Percentiles rank a stretch among this genome's conserved stretches.
Evolutionary conservation across 2,888 invertebrate species (phyloP).

Genomic region (Pristionchus exspectatus): DNA sequence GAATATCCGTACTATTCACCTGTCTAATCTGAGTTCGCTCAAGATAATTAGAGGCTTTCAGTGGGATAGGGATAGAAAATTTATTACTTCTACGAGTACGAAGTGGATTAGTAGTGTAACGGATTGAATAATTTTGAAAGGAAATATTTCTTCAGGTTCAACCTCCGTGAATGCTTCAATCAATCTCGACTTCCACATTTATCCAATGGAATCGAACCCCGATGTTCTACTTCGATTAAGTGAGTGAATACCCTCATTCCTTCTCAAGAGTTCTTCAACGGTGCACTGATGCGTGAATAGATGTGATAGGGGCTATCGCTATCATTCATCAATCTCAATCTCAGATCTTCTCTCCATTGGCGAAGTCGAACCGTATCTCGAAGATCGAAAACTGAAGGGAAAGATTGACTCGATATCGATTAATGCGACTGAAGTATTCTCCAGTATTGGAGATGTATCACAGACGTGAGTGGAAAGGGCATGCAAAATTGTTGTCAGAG

Average conservation of each 20-base stretch:
- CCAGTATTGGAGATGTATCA: constrained; percentile 43
- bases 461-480: constrained; percentile 24
- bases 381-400: constrained; percentile 43
- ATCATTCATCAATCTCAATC: neutral
- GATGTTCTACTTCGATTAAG: constrained; percentile 27
- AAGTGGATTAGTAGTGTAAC: neutral
- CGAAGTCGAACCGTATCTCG: constrained; percentile 47
- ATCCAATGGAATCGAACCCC: constrained; percentile 43
- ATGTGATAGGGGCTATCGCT: constrained; percentile 16
- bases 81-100: neutral
- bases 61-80: neutral
- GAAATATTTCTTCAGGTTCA: neutral
- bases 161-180: constrained; percentile 13
- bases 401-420: neutral
- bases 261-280: neutral
- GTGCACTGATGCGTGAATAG: neutral
- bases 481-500: neutral
- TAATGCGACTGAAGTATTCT: constrained; percentile 50
- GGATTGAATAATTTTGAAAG: neutral
- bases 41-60: neutral
- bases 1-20: neutral
- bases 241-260: neutral
- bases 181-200: constrained; percentile 53
- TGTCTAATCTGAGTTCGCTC: neutral
- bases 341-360: constrained; percentile 22